Evolutionary conservation across 1,140 invertebrate species (phyloP), one percentile per base, ranked within the genome.

Genomic region (Eubasilissa regina): DNA sequence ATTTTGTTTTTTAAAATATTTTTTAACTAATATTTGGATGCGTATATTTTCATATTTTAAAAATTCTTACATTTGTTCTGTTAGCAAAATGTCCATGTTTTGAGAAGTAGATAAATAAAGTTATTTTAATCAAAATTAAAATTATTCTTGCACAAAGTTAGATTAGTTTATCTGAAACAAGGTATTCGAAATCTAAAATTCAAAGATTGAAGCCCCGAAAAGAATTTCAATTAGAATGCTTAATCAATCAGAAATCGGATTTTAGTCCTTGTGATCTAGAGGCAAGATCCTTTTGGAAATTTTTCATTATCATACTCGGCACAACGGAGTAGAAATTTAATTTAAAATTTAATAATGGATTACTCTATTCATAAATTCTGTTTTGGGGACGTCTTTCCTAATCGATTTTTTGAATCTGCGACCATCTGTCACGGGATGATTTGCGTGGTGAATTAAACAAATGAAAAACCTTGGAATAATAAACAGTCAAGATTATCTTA

Each of bases 211-310:
- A 58, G 55, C 55, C 25, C 17, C 15, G 21, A 58, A 58, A 58
- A 58, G 55, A 58, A 58, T 19, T 58, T 58, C 55, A 58, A 58
- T 58, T 58, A 58, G 55, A 21, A 58, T 58, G 55, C 55, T 58
- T 58, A 58, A 58, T 58, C 55, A 58, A 58, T 58, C 55, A 58
- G 55, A 58, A 58, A 58, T 58, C 55, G 17, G 55, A 58, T 58
- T 58, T 21, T 21, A 58, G 17, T 58, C 0, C 21, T 15, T 19
- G 3, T 15, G 55, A 9, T 19, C 55, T 15, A 9, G 0, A 15
- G 21, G 21, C 3, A n/a, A 58, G 0, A 8, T 58, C 9, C 55
- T 58, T 58, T 9, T 21, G 21, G 17, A 13, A 15, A 58, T 15
- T 58, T 58, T 58, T 58, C 55, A 58, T 58, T 58, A 58, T 58